phyloP scores from a whole-genome alignment of 2,888 invertebrate genomes.

The Dusona sp. region DNA sequence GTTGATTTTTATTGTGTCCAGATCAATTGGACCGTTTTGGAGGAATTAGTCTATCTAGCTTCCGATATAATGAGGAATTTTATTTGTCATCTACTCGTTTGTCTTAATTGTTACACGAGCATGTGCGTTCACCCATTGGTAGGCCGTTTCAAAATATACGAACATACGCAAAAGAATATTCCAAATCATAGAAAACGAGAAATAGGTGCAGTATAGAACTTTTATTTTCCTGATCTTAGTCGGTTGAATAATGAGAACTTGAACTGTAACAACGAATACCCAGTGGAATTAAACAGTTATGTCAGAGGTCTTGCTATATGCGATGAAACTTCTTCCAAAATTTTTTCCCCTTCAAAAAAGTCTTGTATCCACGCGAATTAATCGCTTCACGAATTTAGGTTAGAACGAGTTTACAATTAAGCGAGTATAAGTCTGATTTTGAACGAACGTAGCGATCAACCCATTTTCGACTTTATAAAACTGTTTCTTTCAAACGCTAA shows the following conservation, averaged over 20 bases:
- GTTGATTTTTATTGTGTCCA: not conserved
- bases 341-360: slow-evolving; percentile 1
- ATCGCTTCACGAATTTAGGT: slow-evolving; percentile 50
- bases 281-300: not conserved
- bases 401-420: slow-evolving; percentile 53
- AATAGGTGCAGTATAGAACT: not conserved
- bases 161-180: not conserved
- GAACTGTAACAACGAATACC: slow-evolving; percentile 23
- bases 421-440: slow-evolving; percentile 63
- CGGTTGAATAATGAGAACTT: slow-evolving; percentile 31
- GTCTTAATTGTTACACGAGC: not conserved
- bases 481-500: not conserved
- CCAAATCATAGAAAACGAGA: not conserved
- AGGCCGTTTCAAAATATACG: not conserved
- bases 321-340: slow-evolving; percentile 27
- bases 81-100: not conserved
- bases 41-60: not conserved
- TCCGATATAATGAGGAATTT: not conserved
- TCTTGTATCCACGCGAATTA: slow-evolving; percentile 24
- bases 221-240: not conserved
- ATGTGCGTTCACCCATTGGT: not conserved
- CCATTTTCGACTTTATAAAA: slow-evolving; percentile 49
- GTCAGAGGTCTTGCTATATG: not conserved
- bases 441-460: slow-evolving; percentile 44
- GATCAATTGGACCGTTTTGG: not conserved